These are phyloP conservation scores for Diplolepis rosae DNA, from an alignment of 2,888 invertebrate species.

Conservation along the genomic window DNA sequence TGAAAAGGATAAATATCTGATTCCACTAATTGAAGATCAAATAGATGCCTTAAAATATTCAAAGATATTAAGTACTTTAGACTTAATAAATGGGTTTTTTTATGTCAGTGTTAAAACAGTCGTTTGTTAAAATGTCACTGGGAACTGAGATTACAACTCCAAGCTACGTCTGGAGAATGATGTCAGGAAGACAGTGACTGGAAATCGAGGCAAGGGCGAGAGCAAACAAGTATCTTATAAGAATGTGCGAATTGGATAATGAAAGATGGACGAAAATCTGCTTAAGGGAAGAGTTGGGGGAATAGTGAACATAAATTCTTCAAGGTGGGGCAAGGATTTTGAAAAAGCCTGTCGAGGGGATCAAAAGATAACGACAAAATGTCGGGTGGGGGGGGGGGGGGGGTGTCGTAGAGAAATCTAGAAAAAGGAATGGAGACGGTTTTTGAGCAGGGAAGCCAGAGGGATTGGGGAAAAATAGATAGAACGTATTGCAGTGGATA, in stretches of 20 bases:
- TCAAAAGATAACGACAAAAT: neutral
- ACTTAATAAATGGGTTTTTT: too few species aligned
- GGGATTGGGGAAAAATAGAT: slow-evolving; percentile 29
- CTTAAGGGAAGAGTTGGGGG: slow-evolving; percentile 17
- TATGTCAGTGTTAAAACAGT: too few species aligned
- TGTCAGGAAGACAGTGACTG: neutral
- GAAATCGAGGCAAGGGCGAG: neutral
- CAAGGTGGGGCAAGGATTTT: slow-evolving; percentile 9
- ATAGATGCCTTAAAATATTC: too few species aligned
- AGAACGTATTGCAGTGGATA: neutral
- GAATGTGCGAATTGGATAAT: neutral
- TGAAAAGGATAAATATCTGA: too few species aligned
- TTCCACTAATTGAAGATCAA: too few species aligned
- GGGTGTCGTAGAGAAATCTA: neutral
- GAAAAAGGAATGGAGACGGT: slow-evolving; percentile 4
- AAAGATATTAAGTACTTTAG: too few species aligned
- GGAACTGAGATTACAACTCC: slow-evolving; percentile 35
- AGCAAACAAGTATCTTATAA: neutral
- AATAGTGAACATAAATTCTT: neutral
- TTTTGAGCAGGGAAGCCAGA: neutral
- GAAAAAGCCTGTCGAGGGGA: neutral
- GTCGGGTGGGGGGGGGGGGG: neutral
- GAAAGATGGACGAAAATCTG: slow-evolving; percentile 30
- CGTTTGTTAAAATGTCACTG: slow-evolving; percentile 36
- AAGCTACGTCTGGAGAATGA: slow-evolving; percentile 20